A percentile compares a stretch with the other conserved stretches of the same genome.
phyloP scores from a whole-genome alignment of 92 coral and sea anemone species.

The Montipora capitata region DNA sequence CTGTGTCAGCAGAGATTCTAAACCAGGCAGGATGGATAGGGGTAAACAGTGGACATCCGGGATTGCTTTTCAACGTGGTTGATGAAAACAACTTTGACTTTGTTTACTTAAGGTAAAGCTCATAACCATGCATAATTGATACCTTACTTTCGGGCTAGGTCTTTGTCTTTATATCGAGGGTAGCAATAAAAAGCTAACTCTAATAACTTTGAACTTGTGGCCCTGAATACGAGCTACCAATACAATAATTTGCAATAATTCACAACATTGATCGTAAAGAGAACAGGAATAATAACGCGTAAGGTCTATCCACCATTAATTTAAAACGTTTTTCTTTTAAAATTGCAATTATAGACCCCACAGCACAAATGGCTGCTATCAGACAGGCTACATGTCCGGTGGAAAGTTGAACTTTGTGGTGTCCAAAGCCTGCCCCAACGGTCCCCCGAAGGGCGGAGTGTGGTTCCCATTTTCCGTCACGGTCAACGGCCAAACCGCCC shows the following conservation, averaged over 20 bases:
- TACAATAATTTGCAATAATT: too few relatives aligned
- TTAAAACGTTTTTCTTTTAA: not conserved
- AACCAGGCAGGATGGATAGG: slow-evolving; percentile 65
- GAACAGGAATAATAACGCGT: not conserved
- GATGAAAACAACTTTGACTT: slow-evolving; percentile 51
- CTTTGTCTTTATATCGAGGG: too few relatives aligned
- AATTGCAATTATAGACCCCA: slow-evolving; percentile 56
- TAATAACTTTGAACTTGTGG: too few relatives aligned
- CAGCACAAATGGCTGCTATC: slow-evolving; percentile 21
- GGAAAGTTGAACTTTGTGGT: slow-evolving; percentile 11
- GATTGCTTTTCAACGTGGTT: slow-evolving; percentile 30
- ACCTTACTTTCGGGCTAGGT: too few relatives aligned
- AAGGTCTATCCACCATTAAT: too few relatives aligned
- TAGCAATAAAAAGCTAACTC: too few relatives aligned
- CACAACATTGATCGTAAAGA: too few relatives aligned
- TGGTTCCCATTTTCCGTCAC: slow-evolving; percentile 57
- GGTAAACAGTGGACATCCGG: slow-evolving; percentile 54
- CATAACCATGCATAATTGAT: too few relatives aligned
- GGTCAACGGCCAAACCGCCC: slow-evolving; percentile 42
- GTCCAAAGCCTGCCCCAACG: slow-evolving; percentile 44
- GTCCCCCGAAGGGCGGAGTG: slow-evolving; percentile 66
- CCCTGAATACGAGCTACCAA: too few relatives aligned
- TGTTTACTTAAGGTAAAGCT: slow-evolving; percentile 30
- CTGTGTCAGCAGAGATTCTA: slow-evolving; percentile 52
- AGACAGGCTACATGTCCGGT: slow-evolving; percentile 35